Base-by-base conservation (phyloP, 2,888 invertebrate genomes). In the Zaprionus bogoriensis region DNA sequence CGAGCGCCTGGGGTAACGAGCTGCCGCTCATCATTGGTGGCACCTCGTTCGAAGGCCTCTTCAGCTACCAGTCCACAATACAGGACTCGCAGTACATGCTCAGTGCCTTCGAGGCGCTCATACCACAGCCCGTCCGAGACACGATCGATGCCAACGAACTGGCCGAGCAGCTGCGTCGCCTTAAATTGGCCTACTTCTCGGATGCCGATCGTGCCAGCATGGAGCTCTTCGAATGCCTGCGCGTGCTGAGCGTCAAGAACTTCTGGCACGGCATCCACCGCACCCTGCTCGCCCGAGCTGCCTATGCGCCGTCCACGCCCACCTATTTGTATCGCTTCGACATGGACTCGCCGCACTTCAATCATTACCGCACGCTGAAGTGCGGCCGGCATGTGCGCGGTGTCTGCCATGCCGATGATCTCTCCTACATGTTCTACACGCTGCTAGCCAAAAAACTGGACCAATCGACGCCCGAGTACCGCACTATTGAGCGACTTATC, bases 241-340 rank as follows among this genome's bases (percentile, higher is more conserved):
- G 82, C 5, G 22, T 79, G 2, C 32, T 79, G 32, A 85, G 78
- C 17, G 27, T 81, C 6, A 79, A 79, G 63, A 67, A 86, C 45
- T 91, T 91, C 50, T 91, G 90, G 91, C 91, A 91, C 57, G 90
- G 88, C 47, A 89, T 91, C 20, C 90, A 91, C 53, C 86, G 91
- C 0, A 84, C 90, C 0, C 20, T 90, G 23, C 67, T 86, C 10
- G 84, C 88, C 0, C 83, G 91, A 0, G 25, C 53, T 19, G 38
- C 72, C n/a, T 82, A 86, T 60, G 84, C 83, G 0, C 60, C 70
- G 0, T 42, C 68, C 19, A 62, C 65, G 14, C 80, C 89, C 39
- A 91, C 90, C 4, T 91, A 89, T 59, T 61, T 90, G 1, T 91
- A 90, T 51, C 86, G 90, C 9, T 91, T 91, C 30, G 90, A 89